Evolutionary conservation across 2,797 vertebrate genomes (phyloP).

Genomic region (Bradypodion ventrale): DNA sequence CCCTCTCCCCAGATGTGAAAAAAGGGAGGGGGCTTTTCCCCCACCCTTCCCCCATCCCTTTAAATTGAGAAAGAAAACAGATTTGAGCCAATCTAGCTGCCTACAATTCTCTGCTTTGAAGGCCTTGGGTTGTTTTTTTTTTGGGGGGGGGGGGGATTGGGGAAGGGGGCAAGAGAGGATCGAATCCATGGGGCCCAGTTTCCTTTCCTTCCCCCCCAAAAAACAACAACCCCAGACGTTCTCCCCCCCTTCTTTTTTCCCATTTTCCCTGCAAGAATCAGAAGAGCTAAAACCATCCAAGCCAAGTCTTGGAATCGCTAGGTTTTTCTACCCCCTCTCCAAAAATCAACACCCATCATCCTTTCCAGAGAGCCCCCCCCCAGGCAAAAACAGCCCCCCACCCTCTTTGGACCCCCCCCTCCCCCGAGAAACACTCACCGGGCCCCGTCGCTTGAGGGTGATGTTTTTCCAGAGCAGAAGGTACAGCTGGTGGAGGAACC

Average conservation of each 20-base stretch:
- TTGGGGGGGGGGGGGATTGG: neutral
- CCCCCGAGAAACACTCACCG: constrained; percentile 71
- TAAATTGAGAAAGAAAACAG: no score
- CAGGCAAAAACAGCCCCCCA: no score
- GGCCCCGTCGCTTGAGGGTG: constrained; percentile 81
- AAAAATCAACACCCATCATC: no score
- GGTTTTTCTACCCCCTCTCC: no score
- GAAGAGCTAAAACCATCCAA: neutral
- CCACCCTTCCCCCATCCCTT: neutral
- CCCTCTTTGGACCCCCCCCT: no score
- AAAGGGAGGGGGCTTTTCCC: no score
- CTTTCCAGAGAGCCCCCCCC: no score
- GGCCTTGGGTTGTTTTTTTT: no score
- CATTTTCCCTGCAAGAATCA: neutral
- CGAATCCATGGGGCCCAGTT: neutral
- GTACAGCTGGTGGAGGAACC: constrained; percentile 85
- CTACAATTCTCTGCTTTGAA: neutral
- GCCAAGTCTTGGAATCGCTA: no score
- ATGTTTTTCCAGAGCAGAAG: constrained; percentile 86
- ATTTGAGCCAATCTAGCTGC: neutral
- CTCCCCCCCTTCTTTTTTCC: neutral
- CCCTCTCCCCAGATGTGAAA: no score
- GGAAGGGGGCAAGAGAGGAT: neutral
- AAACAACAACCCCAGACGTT: neutral
- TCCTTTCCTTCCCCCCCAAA: no score